Base-by-base conservation (phyloP, 2,113 vertebrate genomes). In the Aix galericulata region DNA sequence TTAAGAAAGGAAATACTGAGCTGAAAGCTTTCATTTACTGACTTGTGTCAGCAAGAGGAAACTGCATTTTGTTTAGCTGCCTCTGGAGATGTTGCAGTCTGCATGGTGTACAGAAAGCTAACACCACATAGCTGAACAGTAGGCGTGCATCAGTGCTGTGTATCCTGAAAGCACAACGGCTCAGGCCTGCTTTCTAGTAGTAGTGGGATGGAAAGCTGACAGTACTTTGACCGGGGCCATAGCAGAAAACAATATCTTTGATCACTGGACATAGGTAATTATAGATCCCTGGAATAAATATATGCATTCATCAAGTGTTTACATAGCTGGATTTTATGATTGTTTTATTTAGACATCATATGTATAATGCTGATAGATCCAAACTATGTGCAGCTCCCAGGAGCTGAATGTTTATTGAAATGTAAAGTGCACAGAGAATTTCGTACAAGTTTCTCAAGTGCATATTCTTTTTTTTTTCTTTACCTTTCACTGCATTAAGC, bases 61-160 rank as follows among this genome's bases (percentile, higher is more conserved):
- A 18, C 23, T 7, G 52, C 13, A 8, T 16, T 13, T 80, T 48
- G 46, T 60, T 59, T 36, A 46, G 52, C 53, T 60, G 53, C 38
- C 44, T 85, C 13, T n/a, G 14, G 23, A 20, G 58, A 32, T 21
- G 42, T 27, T 38, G 23, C 50, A 17, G 7, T 34, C 6, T 1
- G 27, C 32, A 13, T 34, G 38, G 32, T 8, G 11, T 26, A 48
- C 18, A 11, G 44, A 48, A 38, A n/a, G 25, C 46, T 56, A 17
- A 23, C 20, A 3, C 23, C 0, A 0, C 6, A 1, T 13, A 34
- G n/a, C 48, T 72, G 56, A 46, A 20, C 23, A 48, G 46, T 21
- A 25, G 48, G 18, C 25, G 7, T 29, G 9, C 10, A 20, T 20
- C 46, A 26, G 0, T n/a, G 64, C 59, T 10, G 5, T 32, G 15